Percentiles rank a stretch among this genome's conserved stretches.
phyloP scores from a whole-genome alignment of 64 coral and sea anemone species.

The Stichodactyla mertensii region DNA sequence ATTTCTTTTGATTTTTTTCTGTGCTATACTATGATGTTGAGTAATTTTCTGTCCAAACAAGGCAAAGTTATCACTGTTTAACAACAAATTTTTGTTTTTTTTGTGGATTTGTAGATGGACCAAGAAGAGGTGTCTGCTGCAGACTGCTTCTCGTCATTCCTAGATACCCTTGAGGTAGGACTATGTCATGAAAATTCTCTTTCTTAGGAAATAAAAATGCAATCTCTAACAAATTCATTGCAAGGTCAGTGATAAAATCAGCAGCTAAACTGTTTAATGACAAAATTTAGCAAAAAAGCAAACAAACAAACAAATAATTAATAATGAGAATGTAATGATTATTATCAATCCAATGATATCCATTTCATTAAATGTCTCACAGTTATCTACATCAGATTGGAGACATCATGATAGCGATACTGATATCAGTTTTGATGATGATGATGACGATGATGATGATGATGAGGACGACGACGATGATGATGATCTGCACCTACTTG shows the following conservation, averaged over 20 bases:
- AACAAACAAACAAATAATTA: no score
- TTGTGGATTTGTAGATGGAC: neutral
- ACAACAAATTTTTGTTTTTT: neutral
- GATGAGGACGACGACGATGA: neutral
- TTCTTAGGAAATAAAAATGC: neutral
- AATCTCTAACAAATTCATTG: no score
- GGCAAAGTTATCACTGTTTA: no score
- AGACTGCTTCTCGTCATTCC: neutral
- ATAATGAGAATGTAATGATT: no score
- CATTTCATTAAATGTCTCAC: neutral
- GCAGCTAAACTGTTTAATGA: no score
- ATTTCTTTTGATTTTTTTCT: neutral
- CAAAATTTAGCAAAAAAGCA: no score
- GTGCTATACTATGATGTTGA: neutral
- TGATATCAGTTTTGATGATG: neutral
- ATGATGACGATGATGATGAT: neutral
- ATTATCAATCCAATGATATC: neutral
- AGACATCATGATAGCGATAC: neutral
- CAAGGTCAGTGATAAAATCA: no score
- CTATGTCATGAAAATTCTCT: neutral
- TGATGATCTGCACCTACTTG: neutral
- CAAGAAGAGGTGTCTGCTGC: neutral
- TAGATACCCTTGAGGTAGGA: neutral
- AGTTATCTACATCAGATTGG: neutral
- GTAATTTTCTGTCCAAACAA: no score